Evolutionary conservation across 2,888 invertebrate species (phyloP).

Genomic region (Spisula subtruncata): DNA sequence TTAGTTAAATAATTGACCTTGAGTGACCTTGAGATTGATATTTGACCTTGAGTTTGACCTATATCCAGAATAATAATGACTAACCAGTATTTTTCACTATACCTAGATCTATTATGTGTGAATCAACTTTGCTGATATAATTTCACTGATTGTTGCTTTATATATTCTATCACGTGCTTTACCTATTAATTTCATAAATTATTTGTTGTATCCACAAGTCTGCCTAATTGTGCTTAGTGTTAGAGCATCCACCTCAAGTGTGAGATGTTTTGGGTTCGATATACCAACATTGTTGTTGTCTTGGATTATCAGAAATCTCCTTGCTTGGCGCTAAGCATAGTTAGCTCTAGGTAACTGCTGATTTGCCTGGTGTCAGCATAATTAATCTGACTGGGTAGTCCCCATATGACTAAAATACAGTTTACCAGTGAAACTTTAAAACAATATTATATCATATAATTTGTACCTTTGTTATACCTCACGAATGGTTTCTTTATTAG

Average conservation of each 20-base stretch:
- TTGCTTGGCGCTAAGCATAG: no score
- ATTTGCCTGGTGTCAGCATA: background rate
- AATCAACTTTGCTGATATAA: background rate
- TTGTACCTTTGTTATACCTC: background rate
- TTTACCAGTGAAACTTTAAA: no score
- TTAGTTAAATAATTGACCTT: conserved; percentile 3
- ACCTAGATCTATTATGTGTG: background rate
- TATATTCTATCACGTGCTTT: background rate
- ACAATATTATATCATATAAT: no score
- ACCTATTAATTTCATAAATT: background rate
- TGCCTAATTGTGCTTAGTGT: no score
- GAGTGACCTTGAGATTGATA: background rate
- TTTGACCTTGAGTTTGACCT: conserved; percentile 24
- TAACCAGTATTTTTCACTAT: background rate
- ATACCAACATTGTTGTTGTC: no score
- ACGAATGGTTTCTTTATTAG: background rate
- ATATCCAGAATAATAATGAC: background rate
- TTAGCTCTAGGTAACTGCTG: no score
- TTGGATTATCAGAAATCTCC: no score
- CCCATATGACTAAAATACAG: no score
- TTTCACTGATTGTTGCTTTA: background rate
- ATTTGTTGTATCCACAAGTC: background rate
- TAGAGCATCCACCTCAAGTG: no score
- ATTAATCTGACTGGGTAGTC: no score
- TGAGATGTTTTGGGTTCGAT: no score